A percentile compares a stretch with the other conserved stretches of the same genome.
Conservation (phyloP, 2,797 vertebrate genomes). For the Anas acuta region DNA sequence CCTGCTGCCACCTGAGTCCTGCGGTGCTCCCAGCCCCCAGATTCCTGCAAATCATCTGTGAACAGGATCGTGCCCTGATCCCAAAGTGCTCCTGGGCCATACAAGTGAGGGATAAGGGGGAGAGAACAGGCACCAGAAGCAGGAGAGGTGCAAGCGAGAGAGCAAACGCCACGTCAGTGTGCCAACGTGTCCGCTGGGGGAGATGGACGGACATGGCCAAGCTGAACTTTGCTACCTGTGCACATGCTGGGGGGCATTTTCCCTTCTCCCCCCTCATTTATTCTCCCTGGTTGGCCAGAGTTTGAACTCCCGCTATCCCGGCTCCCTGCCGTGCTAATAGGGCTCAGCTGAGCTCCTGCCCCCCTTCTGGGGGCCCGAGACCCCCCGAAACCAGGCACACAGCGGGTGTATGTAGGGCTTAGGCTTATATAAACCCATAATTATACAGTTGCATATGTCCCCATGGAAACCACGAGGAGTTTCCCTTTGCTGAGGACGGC, state of each 20-base stretch:
- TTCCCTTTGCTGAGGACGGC: constrained; percentile 78
- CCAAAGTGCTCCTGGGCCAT: not conserved
- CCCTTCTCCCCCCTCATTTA: not conserved
- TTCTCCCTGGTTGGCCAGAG: not conserved
- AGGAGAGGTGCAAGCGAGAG: not conserved
- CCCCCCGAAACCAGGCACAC: fast-evolving
- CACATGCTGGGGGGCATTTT: not conserved
- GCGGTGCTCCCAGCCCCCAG: not conserved
- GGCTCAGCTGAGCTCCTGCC: not conserved
- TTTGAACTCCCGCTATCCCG: not conserved
- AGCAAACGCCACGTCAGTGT: fast-evolving
- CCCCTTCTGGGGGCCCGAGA: fast-evolving
- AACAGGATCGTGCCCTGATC: fast-evolving
- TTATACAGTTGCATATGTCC: constrained; percentile 58
- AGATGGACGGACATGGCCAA: not conserved
- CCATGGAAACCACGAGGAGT: constrained; percentile 81
- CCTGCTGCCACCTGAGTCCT: not conserved
- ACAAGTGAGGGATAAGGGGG: not conserved
- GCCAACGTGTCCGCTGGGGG: not conserved
- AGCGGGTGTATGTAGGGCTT: not conserved
- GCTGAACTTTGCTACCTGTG: not conserved
- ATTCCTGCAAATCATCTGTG: not conserved
- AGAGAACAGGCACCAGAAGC: not conserved
- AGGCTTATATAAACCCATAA: constrained; percentile 63
- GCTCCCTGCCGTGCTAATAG: fast-evolving